These are phyloP conservation scores for Druceiella hillmani DNA, from an alignment of 2,888 invertebrate genomes.

Conservation along the genomic window DNA sequence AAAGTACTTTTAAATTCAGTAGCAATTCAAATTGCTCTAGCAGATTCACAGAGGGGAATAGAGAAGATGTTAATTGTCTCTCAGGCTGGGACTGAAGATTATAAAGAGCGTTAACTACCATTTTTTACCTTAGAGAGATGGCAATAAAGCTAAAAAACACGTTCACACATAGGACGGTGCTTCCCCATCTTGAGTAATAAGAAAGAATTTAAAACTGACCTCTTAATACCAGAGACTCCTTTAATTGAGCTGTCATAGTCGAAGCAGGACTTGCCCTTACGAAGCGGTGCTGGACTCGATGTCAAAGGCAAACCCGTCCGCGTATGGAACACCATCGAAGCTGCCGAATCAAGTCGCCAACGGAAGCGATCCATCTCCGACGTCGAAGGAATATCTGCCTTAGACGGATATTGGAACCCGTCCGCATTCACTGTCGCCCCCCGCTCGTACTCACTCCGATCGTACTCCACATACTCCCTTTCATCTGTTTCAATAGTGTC, in stretches of 20 bases:
- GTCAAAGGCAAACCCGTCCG: conserved; percentile 77
- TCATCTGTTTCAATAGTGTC: conserved; percentile 34
- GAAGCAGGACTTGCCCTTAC: conserved; percentile 72
- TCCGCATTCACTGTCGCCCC: conserved; percentile 11
- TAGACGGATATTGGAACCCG: conserved; percentile 8
- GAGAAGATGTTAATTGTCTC: too few species aligned
- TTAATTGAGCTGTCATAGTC: conserved; percentile 79
- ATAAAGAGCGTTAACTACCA: too few species aligned
- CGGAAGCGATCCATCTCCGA: conserved; percentile 68
- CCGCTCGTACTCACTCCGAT: conserved; percentile 10
- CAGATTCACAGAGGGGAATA: too few species aligned
- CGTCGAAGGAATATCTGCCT: conserved; percentile 59
- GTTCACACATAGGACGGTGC: too few species aligned
- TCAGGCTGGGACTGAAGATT: too few species aligned
- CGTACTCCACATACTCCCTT: too few species aligned
- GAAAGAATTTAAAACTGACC: conserved; percentile 51
- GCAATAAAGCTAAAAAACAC: too few species aligned
- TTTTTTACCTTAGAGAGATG: too few species aligned
- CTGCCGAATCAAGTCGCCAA: conserved; percentile 69
- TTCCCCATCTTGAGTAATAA: too few species aligned
- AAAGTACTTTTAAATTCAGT: too few species aligned
- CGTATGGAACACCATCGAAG: conserved; percentile 78
- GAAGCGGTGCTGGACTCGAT: conserved; percentile 79
- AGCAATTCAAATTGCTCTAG: too few species aligned
- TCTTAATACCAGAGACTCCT: conserved; percentile 74